phyloP scores from a whole-genome alignment of 2,797 vertebrate genomes.

The Ispidina lecontei region DNA sequence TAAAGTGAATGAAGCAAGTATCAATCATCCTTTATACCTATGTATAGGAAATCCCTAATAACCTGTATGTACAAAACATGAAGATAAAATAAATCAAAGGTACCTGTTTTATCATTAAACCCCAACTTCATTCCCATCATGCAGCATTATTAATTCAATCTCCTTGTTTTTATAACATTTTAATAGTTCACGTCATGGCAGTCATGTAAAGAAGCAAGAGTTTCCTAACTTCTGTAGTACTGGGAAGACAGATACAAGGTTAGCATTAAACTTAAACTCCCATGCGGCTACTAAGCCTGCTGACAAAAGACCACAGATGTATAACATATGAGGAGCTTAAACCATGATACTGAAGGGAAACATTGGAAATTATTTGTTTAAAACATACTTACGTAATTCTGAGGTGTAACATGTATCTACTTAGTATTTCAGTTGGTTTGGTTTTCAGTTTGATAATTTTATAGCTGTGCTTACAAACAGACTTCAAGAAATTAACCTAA shows the following conservation, averaged over 20 bases:
- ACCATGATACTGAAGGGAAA: neutral
- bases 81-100: neutral
- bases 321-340: slow-evolving; percentile 47
- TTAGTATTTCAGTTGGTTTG: neutral
- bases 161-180: neutral
- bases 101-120: neutral
- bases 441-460: slow-evolving; percentile 8
- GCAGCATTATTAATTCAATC: neutral
- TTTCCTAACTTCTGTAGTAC: slow-evolving; percentile 5
- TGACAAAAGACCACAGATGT: slow-evolving; percentile 61
- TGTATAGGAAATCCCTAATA: neutral
- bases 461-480: neutral
- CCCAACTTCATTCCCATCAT: neutral
- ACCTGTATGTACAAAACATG: neutral
- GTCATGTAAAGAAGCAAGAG: neutral
- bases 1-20: neutral
- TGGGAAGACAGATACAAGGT: neutral
- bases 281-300: neutral
- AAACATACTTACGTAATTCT: neutral
- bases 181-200: neutral
- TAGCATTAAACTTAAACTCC: slow-evolving; percentile 13
- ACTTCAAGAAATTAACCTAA: neutral
- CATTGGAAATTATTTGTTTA: slow-evolving; percentile 27
- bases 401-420: slow-evolving; percentile 36
- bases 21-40: neutral